These are phyloP conservation scores for Torymus texanus DNA, from an alignment of 2,888 invertebrate genomes.

Conservation along the genomic window DNA sequence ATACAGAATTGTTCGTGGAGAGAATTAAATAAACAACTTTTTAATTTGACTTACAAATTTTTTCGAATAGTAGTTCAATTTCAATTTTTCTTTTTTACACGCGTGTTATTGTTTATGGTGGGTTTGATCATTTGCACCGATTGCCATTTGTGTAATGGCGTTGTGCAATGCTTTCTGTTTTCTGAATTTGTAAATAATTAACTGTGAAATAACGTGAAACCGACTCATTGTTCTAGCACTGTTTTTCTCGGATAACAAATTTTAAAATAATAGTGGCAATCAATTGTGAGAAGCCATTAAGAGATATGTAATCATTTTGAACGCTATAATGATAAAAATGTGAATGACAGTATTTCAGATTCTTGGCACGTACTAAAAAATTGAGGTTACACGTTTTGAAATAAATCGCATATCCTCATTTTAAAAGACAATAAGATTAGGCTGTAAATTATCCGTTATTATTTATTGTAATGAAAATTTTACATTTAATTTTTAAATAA, in stretches of 20 bases:
- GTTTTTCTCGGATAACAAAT: conserved; percentile 16
- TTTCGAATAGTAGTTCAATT: background rate
- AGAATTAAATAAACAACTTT: conserved; percentile 39
- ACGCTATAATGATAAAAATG: conserved; percentile 52
- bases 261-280: conserved; percentile 25
- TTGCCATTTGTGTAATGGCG: no score
- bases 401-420: conserved; percentile 46
- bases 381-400: conserved; percentile 53
- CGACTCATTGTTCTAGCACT: background rate
- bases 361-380: conserved; percentile 54
- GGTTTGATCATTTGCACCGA: no score
- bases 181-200: background rate
- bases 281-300: conserved; percentile 50
- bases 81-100: no score
- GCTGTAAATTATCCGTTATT: no score
- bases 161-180: background rate
- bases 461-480: no score
- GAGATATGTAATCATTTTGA: conserved; percentile 49
- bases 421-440: conserved; percentile 2
- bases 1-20: conserved; percentile 6
- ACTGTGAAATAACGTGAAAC: conserved; percentile 8
- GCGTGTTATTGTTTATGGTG: no score
- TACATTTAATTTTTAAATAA: no score
- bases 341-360: conserved; percentile 54
- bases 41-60: conserved; percentile 29